These are phyloP conservation scores for Atlantisia rogersi DNA, from an alignment of 2,113 vertebrate genomes.

Conservation along the genomic window DNA sequence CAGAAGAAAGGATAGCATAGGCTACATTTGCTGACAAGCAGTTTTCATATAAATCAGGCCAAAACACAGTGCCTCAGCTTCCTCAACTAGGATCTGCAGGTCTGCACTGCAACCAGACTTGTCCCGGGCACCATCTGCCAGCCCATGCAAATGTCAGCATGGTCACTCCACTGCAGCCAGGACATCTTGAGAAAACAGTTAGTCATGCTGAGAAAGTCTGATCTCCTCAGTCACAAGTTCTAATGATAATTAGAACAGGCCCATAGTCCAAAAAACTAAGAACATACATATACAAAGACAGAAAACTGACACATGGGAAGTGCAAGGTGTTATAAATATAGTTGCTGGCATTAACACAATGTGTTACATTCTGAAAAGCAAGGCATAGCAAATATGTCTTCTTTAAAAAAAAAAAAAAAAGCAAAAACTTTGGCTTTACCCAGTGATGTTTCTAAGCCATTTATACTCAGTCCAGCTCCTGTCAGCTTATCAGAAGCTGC, in stretches of 20 bases:
- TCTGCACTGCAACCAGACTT: slow-evolving; percentile 30
- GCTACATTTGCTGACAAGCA: not conserved
- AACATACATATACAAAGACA: not conserved
- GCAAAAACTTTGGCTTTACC: slow-evolving; percentile 8
- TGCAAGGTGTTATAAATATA: slow-evolving; percentile 22
- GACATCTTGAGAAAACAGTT: slow-evolving; percentile 28
- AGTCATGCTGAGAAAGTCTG: slow-evolving; percentile 33
- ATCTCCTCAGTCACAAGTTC: not conserved
- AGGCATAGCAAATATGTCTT: slow-evolving; percentile 22
- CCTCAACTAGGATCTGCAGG: slow-evolving; percentile 25
- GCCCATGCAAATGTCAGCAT: slow-evolving; percentile 47
- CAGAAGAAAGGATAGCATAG: not conserved
- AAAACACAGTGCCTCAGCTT: not conserved
- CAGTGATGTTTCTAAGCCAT: slow-evolving; percentile 32
- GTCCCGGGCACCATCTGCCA: slow-evolving; percentile 41
- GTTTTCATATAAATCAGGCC: not conserved
- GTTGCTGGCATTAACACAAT: not conserved
- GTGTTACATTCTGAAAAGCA: slow-evolving; percentile 2
- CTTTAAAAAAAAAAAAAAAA: slow-evolving; percentile 17
- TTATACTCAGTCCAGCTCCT: slow-evolving; percentile 40
- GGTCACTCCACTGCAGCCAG: slow-evolving; percentile 23
- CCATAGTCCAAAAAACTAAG: not conserved
- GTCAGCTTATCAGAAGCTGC: slow-evolving; percentile 46
- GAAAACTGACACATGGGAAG: slow-evolving; percentile 5
- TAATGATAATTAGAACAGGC: not conserved